Base-by-base conservation (phyloP, 2,113 vertebrate species). In the Microcebus jonahi region DNA sequence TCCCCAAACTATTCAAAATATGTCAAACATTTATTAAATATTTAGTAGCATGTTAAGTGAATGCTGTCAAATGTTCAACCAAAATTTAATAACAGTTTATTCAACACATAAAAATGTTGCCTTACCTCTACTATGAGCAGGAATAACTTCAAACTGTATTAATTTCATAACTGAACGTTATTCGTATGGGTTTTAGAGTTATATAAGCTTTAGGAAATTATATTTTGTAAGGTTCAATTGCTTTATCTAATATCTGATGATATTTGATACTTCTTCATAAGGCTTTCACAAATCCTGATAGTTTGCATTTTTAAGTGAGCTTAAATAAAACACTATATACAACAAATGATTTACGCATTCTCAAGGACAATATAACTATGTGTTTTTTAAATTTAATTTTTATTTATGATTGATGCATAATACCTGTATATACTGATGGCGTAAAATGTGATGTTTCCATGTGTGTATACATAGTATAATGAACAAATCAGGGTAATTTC, bases 1-100 rank as follows among this genome's bases (percentile, higher is more conserved):
- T 4, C 27, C 48, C 86, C 39, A 90, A 96, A 85, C 8, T 81
- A 73, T 70, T 88, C 34, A 76, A 96, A 95, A 86, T 87, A 91
- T 81, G 2, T 67, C 59, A 73, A 90, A 57, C 57, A 13, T 39
- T 76, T 81, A 83, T 71, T 95, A 88, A 92, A 89, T 82, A 92
- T 57, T 90, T 93, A 93, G n/a, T 55, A 89, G 63, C 15, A 39
- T n/a, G 3, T 39, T 93, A 84, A 97, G 21, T 81, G 53, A 95
- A 87, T 67, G 90, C 39, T 93, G 48, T 90, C 36, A 91, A 48
- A 23, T 65, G 91, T 61, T 84, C 45, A 85, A 36, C 29, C 82
- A 77, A 73, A 91, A 83, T n/a, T 86, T 53, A 86, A 14, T 91
- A n/a, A 55, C 45, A 53, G 27, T 59, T 88, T 73, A 73, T 21